Conservation (phyloP, 1,140 invertebrate genomes). For the Apis dorsata region DNA sequence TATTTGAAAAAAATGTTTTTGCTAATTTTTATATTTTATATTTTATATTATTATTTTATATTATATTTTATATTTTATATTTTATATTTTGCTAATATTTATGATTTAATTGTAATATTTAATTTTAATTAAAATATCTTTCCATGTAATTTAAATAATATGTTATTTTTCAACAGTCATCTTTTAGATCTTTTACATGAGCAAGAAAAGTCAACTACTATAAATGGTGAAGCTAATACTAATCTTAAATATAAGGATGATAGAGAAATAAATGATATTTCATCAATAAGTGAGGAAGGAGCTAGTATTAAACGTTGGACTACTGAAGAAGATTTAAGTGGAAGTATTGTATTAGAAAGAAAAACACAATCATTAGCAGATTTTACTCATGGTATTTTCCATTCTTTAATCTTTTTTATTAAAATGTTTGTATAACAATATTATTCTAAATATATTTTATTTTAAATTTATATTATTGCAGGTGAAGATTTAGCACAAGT, state of each 20-base stretch:
- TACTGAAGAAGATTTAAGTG: constrained; percentile 78
- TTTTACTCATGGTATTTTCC: constrained; percentile 72
- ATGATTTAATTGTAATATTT: not conserved
- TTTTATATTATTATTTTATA: no score
- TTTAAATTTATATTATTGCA: constrained; percentile 37
- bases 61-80: no score
- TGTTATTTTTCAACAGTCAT: constrained; percentile 73
- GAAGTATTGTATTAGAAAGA: constrained; percentile 69
- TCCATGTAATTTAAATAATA: not conserved
- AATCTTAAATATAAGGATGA: constrained; percentile 66
- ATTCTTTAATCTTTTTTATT: not conserved
- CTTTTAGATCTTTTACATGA: constrained; percentile 87
- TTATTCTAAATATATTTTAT: not conserved
- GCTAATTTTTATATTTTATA: no score
- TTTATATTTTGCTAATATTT: no score
- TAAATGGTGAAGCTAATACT: constrained; percentile 48
- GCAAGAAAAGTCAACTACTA: constrained; percentile 81
- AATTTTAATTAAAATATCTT: not conserved
- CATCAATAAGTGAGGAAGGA: constrained; percentile 44
- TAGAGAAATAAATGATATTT: constrained; percentile 60
- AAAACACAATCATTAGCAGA: constrained; percentile 78
- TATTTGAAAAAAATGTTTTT: not conserved
- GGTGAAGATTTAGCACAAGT: constrained; percentile 73
- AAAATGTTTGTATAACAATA: not conserved
- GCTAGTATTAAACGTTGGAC: constrained; percentile 76